Evolutionary conservation across 2,797 vertebrate species (phyloP), one percentile per base, ranked within the genome.

Genomic region (Falco berigora): DNA sequence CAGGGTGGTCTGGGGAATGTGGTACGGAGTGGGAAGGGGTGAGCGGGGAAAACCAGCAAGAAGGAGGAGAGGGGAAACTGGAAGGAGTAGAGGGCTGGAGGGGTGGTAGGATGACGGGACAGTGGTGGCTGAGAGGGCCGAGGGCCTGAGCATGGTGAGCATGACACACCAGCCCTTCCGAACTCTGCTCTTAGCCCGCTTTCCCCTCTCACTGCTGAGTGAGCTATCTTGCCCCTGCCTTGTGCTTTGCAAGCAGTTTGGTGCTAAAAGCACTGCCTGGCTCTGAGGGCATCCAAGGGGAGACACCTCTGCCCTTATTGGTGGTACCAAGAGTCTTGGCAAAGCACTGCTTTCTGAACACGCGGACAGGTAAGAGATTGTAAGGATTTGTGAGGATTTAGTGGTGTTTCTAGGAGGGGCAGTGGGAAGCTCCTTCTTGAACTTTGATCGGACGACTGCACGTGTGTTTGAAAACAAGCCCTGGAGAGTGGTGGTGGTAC

Each of bases 291-390:
- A n/a, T 6, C 46, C 61, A 0, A 2, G 44, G 36, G 77, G 56
- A 58, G 30, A 7, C 28, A 3, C 10, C 30, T 14, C 15, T 53
- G 73, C 30, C 25, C 64, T 40, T 78, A 11, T 3, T 7, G 0
- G 0, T 1, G 49, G 6, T 25, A 7, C 53, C 53, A 0, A 1
- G 56, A 59, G 16, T 47, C 49, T 3, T 34, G 40, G 67, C n/a
- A 3, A 2, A 52, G 5, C 53, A 2, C 1, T 4, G 13, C 64
- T 12, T 17, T 5, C 32, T 3, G 75, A 17, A 1, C 32, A 0
- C 4, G 11, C 14, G 2, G 69, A n/a, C 7, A 42, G n/a, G 4
- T 2, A 2, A 7, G 67, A 28, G 64, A 8, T 1, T 3, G 38
- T n/a, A 76, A 8, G 10, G 24, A 15, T 3, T 18, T 15, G 68